A percentile compares a stretch with the other conserved stretches of the same genome.
Conservation (phyloP, 2,888 invertebrate genomes). For the Mythimna vitellina region DNA sequence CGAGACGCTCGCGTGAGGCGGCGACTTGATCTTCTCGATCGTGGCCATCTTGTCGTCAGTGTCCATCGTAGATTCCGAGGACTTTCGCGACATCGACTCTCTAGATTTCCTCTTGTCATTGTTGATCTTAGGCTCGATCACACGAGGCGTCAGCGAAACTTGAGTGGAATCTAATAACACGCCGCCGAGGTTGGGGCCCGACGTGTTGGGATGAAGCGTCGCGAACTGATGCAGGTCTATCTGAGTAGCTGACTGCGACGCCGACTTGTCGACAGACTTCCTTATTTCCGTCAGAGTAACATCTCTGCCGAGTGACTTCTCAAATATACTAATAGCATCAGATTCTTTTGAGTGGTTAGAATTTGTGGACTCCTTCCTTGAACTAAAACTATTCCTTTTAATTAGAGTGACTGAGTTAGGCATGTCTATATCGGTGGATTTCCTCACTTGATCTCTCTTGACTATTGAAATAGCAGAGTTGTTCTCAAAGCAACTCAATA, state of each 20-base stretch:
- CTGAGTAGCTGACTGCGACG: slow-evolving; percentile 70
- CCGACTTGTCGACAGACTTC: slow-evolving; percentile 85
- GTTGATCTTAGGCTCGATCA: slow-evolving; percentile 73
- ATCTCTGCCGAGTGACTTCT: slow-evolving; percentile 88
- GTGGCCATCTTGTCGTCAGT: slow-evolving; percentile 79
- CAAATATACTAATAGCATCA: slow-evolving; percentile 88
- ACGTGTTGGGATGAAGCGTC: slow-evolving; percentile 79
- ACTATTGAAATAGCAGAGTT: slow-evolving; percentile 89
- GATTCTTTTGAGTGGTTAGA: slow-evolving; percentile 87
- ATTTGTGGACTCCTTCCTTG: slow-evolving; percentile 87
- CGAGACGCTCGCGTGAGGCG: slow-evolving; percentile 73
- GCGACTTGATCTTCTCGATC: slow-evolving; percentile 82
- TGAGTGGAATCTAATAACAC: slow-evolving; percentile 83
- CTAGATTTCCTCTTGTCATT: slow-evolving; percentile 81
- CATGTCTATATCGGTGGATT: slow-evolving; percentile 86
- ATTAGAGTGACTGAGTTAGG: slow-evolving; percentile 88
- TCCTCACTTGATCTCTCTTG: slow-evolving; percentile 86
- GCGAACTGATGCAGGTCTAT: slow-evolving; percentile 85
- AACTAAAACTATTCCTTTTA: slow-evolving; percentile 85
- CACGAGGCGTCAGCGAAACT: slow-evolving; percentile 84
- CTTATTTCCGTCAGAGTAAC: slow-evolving; percentile 88
- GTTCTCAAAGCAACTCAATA: slow-evolving; percentile 88
- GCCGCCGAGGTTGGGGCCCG: slow-evolving; percentile 72
- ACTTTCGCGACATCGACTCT: slow-evolving; percentile 80
- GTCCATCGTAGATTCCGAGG: slow-evolving; percentile 79